phyloP scores from a whole-genome alignment of 1,140 invertebrate genomes.

The Ctenoplectra terminalis region DNA sequence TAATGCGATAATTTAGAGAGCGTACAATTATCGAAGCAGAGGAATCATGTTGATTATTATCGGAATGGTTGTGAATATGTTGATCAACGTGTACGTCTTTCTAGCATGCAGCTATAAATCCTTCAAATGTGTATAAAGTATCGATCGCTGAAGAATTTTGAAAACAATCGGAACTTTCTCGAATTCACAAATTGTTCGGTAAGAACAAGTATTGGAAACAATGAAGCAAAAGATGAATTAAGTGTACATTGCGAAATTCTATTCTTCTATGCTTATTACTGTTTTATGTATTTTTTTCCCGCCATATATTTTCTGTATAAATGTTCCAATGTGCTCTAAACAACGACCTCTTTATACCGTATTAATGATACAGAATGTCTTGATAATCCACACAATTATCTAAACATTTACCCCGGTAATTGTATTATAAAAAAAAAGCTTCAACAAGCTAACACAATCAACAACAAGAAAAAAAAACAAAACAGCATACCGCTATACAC shows the following conservation, averaged over 20 bases:
- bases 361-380: too few relatives aligned
- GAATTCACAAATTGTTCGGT: too few relatives aligned
- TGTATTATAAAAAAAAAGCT: too few relatives aligned
- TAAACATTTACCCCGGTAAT: too few relatives aligned
- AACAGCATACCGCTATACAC: not conserved
- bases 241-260: not conserved
- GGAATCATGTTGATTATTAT: not conserved
- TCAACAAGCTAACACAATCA: too few relatives aligned
- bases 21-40: not conserved
- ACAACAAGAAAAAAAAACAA: not conserved
- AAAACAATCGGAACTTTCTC: conserved; percentile 1
- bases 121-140: not conserved
- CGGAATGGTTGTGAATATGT: not conserved
- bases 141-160: too few relatives aligned
- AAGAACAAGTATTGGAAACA: too few relatives aligned
- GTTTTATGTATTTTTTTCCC: not conserved
- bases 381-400: too few relatives aligned
- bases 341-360: too few relatives aligned
- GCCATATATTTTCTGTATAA: not conserved
- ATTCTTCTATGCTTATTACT: not conserved
- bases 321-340: not conserved
- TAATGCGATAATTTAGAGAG: not conserved
- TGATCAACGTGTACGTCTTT: conserved; percentile 17
- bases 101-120: conserved; percentile 13
- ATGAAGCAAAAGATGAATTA: too few relatives aligned